These are phyloP conservation scores for Tholera decimalis DNA, from an alignment of 2,888 invertebrate species.

Conservation along the genomic window DNA sequence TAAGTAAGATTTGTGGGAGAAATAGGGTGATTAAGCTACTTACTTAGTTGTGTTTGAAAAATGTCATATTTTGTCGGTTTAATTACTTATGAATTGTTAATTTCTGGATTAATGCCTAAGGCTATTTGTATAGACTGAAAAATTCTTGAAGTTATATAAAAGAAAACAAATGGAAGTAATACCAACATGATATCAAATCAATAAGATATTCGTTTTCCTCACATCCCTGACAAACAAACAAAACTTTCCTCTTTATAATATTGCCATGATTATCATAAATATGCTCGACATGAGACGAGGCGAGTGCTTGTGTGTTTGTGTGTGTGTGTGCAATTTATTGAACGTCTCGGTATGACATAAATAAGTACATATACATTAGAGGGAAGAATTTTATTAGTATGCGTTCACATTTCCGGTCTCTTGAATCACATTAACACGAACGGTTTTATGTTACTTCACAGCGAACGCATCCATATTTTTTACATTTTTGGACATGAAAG, in stretches of 20 bases:
- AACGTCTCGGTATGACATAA: conserved; percentile 44
- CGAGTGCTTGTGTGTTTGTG: conserved; percentile 16
- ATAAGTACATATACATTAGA: conserved; percentile 50
- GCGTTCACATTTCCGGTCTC: conserved; percentile 57
- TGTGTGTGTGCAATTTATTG: conserved; percentile 51
- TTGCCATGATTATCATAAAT: conserved; percentile 54
- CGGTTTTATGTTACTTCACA: conserved; percentile 44
- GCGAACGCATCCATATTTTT: conserved; percentile 46
- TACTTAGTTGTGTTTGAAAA: conserved; percentile 1
- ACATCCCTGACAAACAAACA: conserved; percentile 31
- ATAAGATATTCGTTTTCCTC: conserved; percentile 28
- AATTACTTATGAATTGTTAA: too few species aligned
- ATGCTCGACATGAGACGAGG: conserved; percentile 24
- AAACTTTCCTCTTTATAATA: conserved; percentile 45
- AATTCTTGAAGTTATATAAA: too few species aligned
- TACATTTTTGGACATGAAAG: conserved; percentile 47
- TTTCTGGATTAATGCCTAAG: too few species aligned
- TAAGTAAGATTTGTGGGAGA: conserved; percentile 9
- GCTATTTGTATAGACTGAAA: too few species aligned
- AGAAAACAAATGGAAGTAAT: neutral
- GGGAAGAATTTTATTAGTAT: conserved; percentile 55
- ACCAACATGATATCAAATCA: conserved; percentile 1
- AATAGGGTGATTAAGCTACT: conserved; percentile 30
- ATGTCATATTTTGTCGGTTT: too few species aligned
- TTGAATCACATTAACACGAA: conserved; percentile 54